Conservation (phyloP, 2,888 invertebrate genomes). For the Aphidius colemani region DNA sequence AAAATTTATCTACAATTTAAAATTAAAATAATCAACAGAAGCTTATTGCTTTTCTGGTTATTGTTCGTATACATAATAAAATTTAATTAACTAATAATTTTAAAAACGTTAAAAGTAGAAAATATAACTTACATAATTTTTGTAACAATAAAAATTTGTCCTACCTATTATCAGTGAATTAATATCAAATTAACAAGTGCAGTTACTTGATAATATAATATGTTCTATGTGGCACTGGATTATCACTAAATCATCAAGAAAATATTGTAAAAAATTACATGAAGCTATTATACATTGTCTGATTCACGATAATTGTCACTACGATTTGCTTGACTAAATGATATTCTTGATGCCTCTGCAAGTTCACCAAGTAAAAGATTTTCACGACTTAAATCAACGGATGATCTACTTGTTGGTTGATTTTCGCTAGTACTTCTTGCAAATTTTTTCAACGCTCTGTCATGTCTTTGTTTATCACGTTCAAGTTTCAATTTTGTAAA, state of each 20-base stretch:
- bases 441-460: slow-evolving; percentile 67
- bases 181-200: too few relatives aligned
- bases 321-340: slow-evolving; percentile 31
- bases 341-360: slow-evolving; percentile 42
- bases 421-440: slow-evolving; percentile 66
- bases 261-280: not conserved
- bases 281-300: slow-evolving; percentile 26
- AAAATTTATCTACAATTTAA: too few relatives aligned
- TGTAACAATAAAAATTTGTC: too few relatives aligned
- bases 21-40: too few relatives aligned
- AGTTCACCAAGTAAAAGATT: slow-evolving; percentile 46
- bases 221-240: too few relatives aligned
- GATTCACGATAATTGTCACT: slow-evolving; percentile 29
- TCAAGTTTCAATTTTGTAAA: slow-evolving; percentile 72
- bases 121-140: too few relatives aligned
- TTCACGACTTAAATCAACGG: slow-evolving; percentile 41
- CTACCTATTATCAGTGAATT: too few relatives aligned
- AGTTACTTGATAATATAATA: too few relatives aligned
- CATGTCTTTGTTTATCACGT: slow-evolving; percentile 72
- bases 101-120: too few relatives aligned
- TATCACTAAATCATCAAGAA: not conserved
- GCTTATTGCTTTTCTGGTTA: too few relatives aligned
- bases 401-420: slow-evolving; percentile 32
- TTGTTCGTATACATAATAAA: too few relatives aligned
- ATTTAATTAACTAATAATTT: too few relatives aligned